Evolutionary conservation across 1,140 invertebrate genomes (phyloP).

Genomic region (Drosophila ananassae): DNA sequence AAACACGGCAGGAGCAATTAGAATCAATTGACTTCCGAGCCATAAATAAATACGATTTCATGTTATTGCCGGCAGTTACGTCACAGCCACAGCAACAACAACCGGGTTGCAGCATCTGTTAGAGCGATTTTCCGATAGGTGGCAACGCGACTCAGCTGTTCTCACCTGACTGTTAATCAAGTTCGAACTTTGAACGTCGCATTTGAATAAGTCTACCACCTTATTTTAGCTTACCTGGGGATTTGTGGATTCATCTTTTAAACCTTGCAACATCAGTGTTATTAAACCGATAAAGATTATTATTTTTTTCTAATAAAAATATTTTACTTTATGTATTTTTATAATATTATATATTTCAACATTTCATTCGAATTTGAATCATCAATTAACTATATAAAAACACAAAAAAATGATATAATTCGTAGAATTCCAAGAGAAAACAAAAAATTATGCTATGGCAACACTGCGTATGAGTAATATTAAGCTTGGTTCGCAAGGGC

Average conservation of each 20-base stretch:
- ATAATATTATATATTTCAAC: too few relatives aligned
- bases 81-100: slow-evolving; percentile 38
- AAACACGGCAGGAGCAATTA: slow-evolving; percentile 27
- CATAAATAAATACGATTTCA: slow-evolving; percentile 43
- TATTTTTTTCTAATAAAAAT: too few relatives aligned
- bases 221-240: too few relatives aligned
- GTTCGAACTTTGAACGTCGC: background rate
- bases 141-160: slow-evolving; percentile 65
- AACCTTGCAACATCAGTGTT: too few relatives aligned
- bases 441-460: background rate
- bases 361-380: too few relatives aligned
- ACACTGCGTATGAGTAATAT: background rate
- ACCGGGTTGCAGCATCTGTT: slow-evolving; percentile 17
- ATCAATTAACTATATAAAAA: too few relatives aligned
- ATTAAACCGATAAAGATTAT: too few relatives aligned
- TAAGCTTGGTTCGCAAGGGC: background rate
- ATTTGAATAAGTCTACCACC: background rate
- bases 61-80: slow-evolving; percentile 40
- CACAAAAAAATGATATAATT: too few relatives aligned
- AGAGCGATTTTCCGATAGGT: slow-evolving; percentile 23
- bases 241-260: too few relatives aligned
- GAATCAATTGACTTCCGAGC: slow-evolving; percentile 33
- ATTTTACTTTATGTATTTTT: too few relatives aligned
- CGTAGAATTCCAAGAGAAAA: too few relatives aligned
- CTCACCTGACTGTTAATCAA: slow-evolving; percentile 23